Conservation (phyloP, 64 coral and sea anemone species). For the Acropora yongei region DNA sequence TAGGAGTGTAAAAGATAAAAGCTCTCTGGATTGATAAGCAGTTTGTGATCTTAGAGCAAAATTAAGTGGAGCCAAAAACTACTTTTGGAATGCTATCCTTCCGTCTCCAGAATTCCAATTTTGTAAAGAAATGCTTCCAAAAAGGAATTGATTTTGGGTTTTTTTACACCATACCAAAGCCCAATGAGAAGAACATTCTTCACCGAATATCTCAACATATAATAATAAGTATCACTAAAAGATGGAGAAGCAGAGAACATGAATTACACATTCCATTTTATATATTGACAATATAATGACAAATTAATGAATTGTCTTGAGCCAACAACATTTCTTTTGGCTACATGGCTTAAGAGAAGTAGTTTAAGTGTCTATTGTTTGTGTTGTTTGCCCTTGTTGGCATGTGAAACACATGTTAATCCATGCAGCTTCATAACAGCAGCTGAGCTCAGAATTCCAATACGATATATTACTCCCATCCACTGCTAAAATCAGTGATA, state of each 20-base stretch:
- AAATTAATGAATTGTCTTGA: conserved; percentile 22
- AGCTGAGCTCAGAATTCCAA: conserved; percentile 19
- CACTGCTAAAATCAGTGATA: conserved; percentile 29
- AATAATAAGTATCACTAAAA: conserved; percentile 11
- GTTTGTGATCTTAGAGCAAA: conserved; percentile 29
- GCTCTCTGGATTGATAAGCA: conserved; percentile 14
- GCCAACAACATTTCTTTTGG: conserved; percentile 21
- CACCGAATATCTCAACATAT: conserved; percentile 38
- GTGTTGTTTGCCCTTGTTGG: neutral
- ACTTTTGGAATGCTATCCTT: conserved; percentile 21
- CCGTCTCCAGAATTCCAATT: conserved; percentile 26
- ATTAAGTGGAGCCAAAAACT: conserved; percentile 14
- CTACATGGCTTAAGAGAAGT: conserved; percentile 10
- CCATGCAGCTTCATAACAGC: neutral
- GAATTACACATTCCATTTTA: no score
- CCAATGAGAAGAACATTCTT: conserved; percentile 53
- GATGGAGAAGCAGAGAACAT: neutral
- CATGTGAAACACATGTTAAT: conserved; percentile 17
- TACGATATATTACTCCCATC: conserved; percentile 18
- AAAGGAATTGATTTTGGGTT: conserved; percentile 56
- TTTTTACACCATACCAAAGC: conserved; percentile 25
- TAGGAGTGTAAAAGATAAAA: conserved; percentile 14
- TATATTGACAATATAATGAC: no score
- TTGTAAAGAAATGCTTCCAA: conserved; percentile 32
- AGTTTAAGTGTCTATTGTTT: conserved; percentile 11